Evolutionary conservation across 2,888 invertebrate species (phyloP), one percentile per base, ranked within the genome.

Genomic region (Digitonthophagus gazella): DNA sequence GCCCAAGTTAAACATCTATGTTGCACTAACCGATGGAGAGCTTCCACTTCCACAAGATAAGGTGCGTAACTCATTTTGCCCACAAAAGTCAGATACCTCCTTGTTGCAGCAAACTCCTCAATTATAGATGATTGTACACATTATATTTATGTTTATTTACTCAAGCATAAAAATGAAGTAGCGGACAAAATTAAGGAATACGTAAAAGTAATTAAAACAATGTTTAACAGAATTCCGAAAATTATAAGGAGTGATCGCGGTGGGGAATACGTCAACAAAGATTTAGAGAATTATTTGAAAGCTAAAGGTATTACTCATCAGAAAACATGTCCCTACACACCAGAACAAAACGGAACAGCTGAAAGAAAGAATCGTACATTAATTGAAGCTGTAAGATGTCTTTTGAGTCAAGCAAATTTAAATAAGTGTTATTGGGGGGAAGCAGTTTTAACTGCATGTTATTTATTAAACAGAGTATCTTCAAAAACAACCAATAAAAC

Each of bases 161-260:
- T 22, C 22, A 22, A 22, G 22, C 22, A 22, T 22, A 22, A 22
- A 22, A 22, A 22, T 6, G 22, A 22, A 22, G 22, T 22, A 6
- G 11, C 14, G n/a, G 15, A 64, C 11, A 20, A 64, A 2, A 64
- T 58, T 58, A 58, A 58, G 15, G 15, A 58, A 54, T 67, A 63
- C 18, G 22, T 28, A 16, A 19, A 11, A 4, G 14, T 18, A 19
- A 55, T 68, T 16, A 15, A 19, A 56, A 68, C 19, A 15, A 54
- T 14, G 20, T 57, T 20, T 15, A 57, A 57, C 2, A 44, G 28
- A 44, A 44, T 44, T 44, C 6, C 28, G 1, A 44, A 44, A 44
- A 44, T 44, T 8, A 44, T 44, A 44, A 44, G 28, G 28, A 2
- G 28, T 44, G 28, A 44, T 44, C 3, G 28, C 28, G 28, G 28